Evolutionary conservation across 1,140 invertebrate genomes (phyloP), one percentile per base, ranked within the genome.

Genomic region (Nilaparvata lugens): DNA sequence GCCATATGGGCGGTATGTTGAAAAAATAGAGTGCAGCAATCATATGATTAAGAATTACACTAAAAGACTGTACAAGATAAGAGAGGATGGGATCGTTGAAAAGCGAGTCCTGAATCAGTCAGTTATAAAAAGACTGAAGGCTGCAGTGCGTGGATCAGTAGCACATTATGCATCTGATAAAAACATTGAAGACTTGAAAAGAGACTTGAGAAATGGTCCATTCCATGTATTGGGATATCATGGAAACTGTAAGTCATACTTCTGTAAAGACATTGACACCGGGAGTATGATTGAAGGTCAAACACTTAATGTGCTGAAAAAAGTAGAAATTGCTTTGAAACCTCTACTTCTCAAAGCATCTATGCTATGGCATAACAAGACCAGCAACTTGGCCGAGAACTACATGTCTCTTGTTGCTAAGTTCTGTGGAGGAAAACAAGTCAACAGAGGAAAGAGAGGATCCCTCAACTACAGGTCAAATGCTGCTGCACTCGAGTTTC

Each of bases 401-500:
- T 28, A 28, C 25, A 28, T 28, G 25, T 28, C 25, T 7, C 40
- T 35, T 35, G 25, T 18, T 35, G 28, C 16, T 19, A 56, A 56
- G 21, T 56, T 56, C 42, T 35, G 31, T 21, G 35, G 35, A n/a
- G 54, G 54, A 2, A 56, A 56, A 56, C 35, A 56, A 56, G 42
- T 56, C 3, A 28, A 28, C 25, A 3, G 25, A 28, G 25, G 25
- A 7, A 28, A 28, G 11, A 61, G 54, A 16, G 54, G 54, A 9
- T 56, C 54, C 2, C 31, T 56, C 28, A 56, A 28, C 4, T 56
- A 31, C 54, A 28, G 54, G 25, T 55, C 52, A 61, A 38, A 35
- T 42, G 59, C 51, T 55, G 59, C 59, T 13, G 59, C 59, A 42
- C 40, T 60, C n/a, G 59, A 60, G n/a, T 61, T 61, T 43, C 59